These are phyloP conservation scores for Anabas testudineus DNA, from an alignment of 2,797 vertebrate genomes.

Conservation along the genomic window DNA sequence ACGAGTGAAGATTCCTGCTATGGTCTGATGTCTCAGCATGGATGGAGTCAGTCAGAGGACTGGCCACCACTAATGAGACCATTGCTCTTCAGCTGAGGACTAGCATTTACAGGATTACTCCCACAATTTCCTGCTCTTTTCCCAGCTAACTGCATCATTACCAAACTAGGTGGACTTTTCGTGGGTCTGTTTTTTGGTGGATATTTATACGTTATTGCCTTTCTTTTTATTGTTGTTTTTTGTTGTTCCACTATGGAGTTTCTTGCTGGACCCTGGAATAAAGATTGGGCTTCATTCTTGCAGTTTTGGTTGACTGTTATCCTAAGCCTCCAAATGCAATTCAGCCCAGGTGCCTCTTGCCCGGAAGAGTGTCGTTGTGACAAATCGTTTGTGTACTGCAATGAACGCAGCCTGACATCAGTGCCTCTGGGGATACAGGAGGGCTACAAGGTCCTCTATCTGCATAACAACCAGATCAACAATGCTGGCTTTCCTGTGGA, in stretches of 20 bases:
- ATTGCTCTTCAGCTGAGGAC: slow-evolving; percentile 80
- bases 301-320: slow-evolving; percentile 92
- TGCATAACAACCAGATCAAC: slow-evolving; percentile 99
- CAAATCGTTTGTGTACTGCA: slow-evolving; percentile 96
- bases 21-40: slow-evolving; percentile 85
- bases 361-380: slow-evolving; percentile 96
- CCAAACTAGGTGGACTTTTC: slow-evolving; percentile 71
- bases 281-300: slow-evolving; percentile 88
- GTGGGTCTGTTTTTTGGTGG: slow-evolving; percentile 69
- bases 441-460: slow-evolving; percentile 95
- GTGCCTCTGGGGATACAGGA: slow-evolving; percentile 98
- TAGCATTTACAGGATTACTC: slow-evolving; percentile 85
- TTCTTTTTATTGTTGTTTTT: slow-evolving; percentile 61
- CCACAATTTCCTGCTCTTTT: slow-evolving; percentile 69
- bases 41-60: slow-evolving; percentile 86
- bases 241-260: slow-evolving; percentile 91
- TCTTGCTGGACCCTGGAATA: slow-evolving; percentile 89
- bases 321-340: slow-evolving; percentile 92
- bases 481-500: slow-evolving; percentile 97
- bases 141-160: slow-evolving; percentile 73
- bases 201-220: slow-evolving; percentile 57
- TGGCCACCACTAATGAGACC: slow-evolving; percentile 84
- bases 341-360: slow-evolving; percentile 87
- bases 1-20: slow-evolving; percentile 76
- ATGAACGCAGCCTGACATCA: slow-evolving; percentile 97